Evolutionary conservation across 2,113 vertebrate species (phyloP), one percentile per base, ranked within the genome.

Genomic region (Pyrgilauda ruficollis): DNA sequence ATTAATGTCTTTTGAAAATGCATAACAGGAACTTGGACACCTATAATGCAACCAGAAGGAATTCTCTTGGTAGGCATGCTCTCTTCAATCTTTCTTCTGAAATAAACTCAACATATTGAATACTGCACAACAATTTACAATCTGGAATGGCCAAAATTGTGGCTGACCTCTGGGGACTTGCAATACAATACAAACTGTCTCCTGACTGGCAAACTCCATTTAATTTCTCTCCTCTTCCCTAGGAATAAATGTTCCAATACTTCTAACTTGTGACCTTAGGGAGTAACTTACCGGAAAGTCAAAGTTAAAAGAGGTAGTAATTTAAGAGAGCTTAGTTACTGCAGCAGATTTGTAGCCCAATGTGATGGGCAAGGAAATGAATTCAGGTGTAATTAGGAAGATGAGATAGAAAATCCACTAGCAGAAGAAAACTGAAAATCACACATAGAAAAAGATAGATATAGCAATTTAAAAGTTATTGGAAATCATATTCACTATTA

Each of bases 71-170:
- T 84, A 85, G 17, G 3, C 50, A 66, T 58, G 46, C 47, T 81
- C 56, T 83, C 47, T 88, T 93, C 67, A 82, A 84, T 89, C 61
- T 83, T 68, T 59, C 47, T 67, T 35, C 37, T 88, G 63, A 94
- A 93, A 92, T 94, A 92, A 96, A 86, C 58, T 84, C 47, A 80
- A 74, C 33, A 58, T 95, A 97, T 90, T 76, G 84, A 96, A 94
- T 56, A 82, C 31, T 90, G 43, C 17, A 72, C 70, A 86, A 73
- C 66, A 92, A 94, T 94, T 96, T 94, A 66, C 0, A 1, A 67
- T 75, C 68, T 90, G 67, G 66, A 96, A 94, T 84, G 61, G 56
- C 72, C 88, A 93, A 91, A 94, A 94, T 86, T 93, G 78, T 93
- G 63, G 24, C 66, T 90, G 61, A 90, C 16, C 77, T 73, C 6